These are phyloP conservation scores for Drosophila vallismaia DNA, from an alignment of 2,888 invertebrate species.

Conservation along the genomic window DNA sequence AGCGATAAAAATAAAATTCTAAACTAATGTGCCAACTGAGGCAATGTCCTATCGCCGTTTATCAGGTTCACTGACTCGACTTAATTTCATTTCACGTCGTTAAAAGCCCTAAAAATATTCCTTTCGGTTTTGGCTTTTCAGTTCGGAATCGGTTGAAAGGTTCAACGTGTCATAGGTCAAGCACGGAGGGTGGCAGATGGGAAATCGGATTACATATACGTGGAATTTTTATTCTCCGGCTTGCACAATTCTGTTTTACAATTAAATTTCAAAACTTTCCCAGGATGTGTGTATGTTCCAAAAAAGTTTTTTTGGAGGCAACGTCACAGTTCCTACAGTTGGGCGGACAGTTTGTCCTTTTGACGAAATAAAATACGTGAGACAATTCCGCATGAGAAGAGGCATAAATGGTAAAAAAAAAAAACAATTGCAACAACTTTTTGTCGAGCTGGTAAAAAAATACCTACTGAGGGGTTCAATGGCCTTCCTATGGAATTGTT, in stretches of 20 bases:
- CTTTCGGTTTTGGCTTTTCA: conserved; percentile 8
- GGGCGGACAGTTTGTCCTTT: conserved; percentile 27
- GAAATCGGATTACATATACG: conserved; percentile 41
- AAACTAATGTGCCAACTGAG: conserved; percentile 28
- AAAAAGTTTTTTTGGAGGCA: conserved; percentile 60
- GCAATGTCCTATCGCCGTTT: conserved; percentile 19
- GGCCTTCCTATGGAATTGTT: background rate
- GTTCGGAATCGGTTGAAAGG: conserved; percentile 39
- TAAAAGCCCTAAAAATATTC: conserved; percentile 59
- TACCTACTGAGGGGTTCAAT: conserved; percentile 14
- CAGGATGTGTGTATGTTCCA: conserved; percentile 14
- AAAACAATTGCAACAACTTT: conserved; percentile 10
- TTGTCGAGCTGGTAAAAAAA: background rate
- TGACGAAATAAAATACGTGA: conserved; percentile 68
- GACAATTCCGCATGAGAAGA: conserved; percentile 47
- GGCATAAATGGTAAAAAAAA: background rate
- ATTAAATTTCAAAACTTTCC: conserved; percentile 72
- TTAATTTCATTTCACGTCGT: conserved; percentile 52
- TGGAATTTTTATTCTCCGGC: conserved; percentile 44
- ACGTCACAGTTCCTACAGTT: conserved; percentile 23
- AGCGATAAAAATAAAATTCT: conserved; percentile 34
- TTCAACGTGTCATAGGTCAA: conserved; percentile 48
- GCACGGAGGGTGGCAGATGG: conserved; percentile 18
- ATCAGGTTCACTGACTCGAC: conserved; percentile 54
- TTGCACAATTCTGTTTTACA: conserved; percentile 54